These are phyloP conservation scores for Aleadryas rufinucha DNA, from an alignment of 2,113 vertebrate species.

Conservation along the genomic window DNA sequence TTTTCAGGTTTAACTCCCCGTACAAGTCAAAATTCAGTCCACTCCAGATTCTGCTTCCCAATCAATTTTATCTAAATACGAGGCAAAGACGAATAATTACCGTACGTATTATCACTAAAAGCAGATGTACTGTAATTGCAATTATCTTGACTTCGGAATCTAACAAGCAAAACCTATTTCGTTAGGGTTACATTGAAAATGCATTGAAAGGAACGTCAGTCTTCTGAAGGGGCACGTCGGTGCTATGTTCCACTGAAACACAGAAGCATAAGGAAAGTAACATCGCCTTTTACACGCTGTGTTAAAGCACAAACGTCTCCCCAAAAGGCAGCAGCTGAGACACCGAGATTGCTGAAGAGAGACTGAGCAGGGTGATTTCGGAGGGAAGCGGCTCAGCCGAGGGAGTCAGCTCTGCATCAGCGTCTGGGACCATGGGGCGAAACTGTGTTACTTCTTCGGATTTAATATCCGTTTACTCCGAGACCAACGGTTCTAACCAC, in stretches of 20 bases:
- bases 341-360: rapidly evolving
- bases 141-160: not conserved
- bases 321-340: rapidly evolving
- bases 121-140: rapidly evolving
- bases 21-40: not conserved
- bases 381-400: not conserved
- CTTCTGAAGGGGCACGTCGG: rapidly evolving
- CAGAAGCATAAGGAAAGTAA: rapidly evolving
- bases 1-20: rapidly evolving
- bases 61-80: rapidly evolving
- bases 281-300: rapidly evolving
- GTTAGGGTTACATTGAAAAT: rapidly evolving
- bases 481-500: rapidly evolving
- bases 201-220: not conserved
- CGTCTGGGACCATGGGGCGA: rapidly evolving
- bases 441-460: slow-evolving; percentile 48
- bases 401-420: not conserved
- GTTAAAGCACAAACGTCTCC: rapidly evolving
- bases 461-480: not conserved
- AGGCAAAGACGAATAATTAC: rapidly evolving
- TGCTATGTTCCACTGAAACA: not conserved
- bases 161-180: rapidly evolving
- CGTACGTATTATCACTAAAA: not conserved
- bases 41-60: not conserved
- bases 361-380: not conserved